Conservation (phyloP, 92 coral and sea anemone genomes). For the Metridium senile region DNA sequence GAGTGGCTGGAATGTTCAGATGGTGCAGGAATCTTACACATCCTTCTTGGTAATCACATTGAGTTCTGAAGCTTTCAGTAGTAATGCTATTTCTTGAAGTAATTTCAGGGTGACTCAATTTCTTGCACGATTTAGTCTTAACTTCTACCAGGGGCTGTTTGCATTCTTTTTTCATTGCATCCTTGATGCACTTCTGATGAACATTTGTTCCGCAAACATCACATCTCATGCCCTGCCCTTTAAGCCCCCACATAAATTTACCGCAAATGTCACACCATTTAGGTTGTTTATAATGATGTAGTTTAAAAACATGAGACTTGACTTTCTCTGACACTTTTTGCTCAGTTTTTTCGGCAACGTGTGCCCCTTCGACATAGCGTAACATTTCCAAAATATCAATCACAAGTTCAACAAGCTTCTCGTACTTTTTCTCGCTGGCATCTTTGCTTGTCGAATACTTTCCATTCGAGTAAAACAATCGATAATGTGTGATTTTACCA, state of each 20-base stretch:
- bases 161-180: conserved; percentile 71
- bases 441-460: conserved; percentile 65
- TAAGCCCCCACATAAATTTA: conserved; percentile 93
- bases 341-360: conserved; percentile 54
- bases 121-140: conserved; percentile 61
- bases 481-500: conserved; percentile 81
- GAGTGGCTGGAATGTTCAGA: conserved; percentile 59
- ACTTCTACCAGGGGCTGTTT: conserved; percentile 36
- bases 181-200: conserved; percentile 80
- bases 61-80: conserved; percentile 64
- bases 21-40: conserved; percentile 81
- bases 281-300: conserved; percentile 86
- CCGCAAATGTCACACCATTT: conserved; percentile 98
- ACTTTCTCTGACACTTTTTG: conserved; percentile 34
- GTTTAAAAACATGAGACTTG: conserved; percentile 68
- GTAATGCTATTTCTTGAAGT: conserved; percentile 61
- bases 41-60: conserved; percentile 86
- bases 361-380: conserved; percentile 65
- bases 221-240: conserved; percentile 91
- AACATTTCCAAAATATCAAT: conserved; percentile 85
- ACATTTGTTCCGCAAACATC: conserved; percentile 88
- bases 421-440: conserved; percentile 60
- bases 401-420: conserved; percentile 80
- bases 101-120: conserved; percentile 45
- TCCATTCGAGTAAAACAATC: conserved; percentile 76